A percentile compares a stretch with the other conserved stretches of the same genome.
Evolutionary conservation across 1,140 invertebrate genomes (phyloP).

Genomic region (Babylonia areolata): DNA sequence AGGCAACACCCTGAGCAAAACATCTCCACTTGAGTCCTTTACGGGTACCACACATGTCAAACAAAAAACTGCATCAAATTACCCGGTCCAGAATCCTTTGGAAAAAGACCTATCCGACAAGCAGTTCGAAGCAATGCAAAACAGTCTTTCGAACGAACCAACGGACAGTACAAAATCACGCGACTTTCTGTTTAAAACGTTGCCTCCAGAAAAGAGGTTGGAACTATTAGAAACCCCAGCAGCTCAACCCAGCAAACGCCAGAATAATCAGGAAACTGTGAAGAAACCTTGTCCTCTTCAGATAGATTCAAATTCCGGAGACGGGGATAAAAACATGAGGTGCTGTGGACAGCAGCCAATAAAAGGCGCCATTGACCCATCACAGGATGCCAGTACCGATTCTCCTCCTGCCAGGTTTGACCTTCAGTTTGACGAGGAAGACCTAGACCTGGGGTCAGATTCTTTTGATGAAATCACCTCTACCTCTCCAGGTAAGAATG

Average conservation of each 20-base stretch:
- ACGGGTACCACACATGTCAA: not conserved
- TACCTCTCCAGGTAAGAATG: not conserved
- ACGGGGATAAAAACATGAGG: not conserved
- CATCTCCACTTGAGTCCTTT: not conserved
- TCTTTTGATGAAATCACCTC: not conserved
- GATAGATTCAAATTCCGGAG: not conserved
- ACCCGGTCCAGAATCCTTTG: not conserved
- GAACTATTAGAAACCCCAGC: not conserved
- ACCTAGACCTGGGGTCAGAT: constrained; percentile 1
- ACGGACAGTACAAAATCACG: too few relatives aligned
- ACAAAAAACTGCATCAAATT: not conserved
- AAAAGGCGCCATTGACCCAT: not conserved
- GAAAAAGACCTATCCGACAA: not conserved
- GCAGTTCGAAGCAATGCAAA: not conserved
- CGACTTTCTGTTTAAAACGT: not conserved
- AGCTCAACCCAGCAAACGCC: not conserved
- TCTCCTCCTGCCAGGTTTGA: not conserved
- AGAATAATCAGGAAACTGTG: not conserved
- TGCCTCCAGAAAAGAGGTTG: not conserved
- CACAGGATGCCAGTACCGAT: not conserved
- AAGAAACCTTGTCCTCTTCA: not conserved
- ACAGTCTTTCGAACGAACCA: not conserved
- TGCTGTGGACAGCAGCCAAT: too few relatives aligned
- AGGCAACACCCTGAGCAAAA: not conserved
- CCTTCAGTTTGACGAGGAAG: constrained; percentile 8